Evolutionary conservation across 1,140 invertebrate genomes (phyloP).

Genomic region (Trachymyrmex cornetzi): DNA sequence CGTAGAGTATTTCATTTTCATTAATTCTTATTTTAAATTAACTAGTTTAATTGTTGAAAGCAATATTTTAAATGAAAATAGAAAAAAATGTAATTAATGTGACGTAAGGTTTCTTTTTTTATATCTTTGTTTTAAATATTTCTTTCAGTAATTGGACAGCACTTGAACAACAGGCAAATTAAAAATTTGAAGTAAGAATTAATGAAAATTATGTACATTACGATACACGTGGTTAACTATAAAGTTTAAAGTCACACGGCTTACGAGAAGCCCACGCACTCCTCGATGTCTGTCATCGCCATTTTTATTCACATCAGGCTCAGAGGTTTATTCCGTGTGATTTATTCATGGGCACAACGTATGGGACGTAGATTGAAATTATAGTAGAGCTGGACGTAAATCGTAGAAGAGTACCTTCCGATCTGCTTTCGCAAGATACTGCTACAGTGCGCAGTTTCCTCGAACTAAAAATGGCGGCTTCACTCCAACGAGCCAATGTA

Average conservation of each 20-base stretch:
- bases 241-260: background rate
- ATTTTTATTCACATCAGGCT: conserved; percentile 11
- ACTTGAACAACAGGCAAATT: background rate
- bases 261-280: too few relatives aligned
- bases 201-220: background rate
- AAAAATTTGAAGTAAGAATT: background rate
- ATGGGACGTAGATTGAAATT: background rate
- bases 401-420: background rate
- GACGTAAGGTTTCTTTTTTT: background rate
- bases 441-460: background rate
- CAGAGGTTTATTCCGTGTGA: conserved; percentile 8
- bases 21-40: background rate
- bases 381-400: background rate
- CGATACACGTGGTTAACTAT: background rate
- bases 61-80: background rate
- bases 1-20: background rate
- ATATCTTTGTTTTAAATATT: background rate
- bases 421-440: conserved; percentile 1
- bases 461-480: conserved; percentile 35
- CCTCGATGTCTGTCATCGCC: conserved; percentile 1
- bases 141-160: too few relatives aligned
- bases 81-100: background rate
- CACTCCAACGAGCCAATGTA: background rate
- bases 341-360: background rate
- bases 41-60: too few relatives aligned